A percentile compares a stretch with the other conserved stretches of the same genome.
Conservation (phyloP, 2,888 invertebrate species). For the Tineola bisselliella region DNA sequence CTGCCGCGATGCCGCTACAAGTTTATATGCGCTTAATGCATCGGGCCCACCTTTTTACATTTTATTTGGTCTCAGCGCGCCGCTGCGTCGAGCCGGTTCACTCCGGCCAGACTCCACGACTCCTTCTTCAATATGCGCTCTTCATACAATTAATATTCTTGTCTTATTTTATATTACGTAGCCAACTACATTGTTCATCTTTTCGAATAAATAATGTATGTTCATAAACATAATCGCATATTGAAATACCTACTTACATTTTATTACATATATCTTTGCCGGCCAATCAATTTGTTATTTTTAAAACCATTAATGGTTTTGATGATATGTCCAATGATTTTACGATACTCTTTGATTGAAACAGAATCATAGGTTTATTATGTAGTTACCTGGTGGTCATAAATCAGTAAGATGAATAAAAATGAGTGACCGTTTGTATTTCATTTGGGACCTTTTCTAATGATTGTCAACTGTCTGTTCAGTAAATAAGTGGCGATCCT, state of each 20-base stretch:
- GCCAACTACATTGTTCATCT: neutral
- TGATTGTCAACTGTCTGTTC: neutral
- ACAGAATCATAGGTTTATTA: too few species aligned
- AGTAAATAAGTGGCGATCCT: neutral
- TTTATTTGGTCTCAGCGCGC: slow-evolving; percentile 58
- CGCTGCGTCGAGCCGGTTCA: slow-evolving; percentile 18
- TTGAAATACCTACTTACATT: neutral
- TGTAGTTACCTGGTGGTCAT: too few species aligned
- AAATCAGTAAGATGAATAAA: too few species aligned
- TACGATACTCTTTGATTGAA: too few species aligned
- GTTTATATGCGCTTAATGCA: slow-evolving; percentile 68
- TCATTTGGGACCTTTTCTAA: neutral
- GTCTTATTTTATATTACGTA: slow-evolving; percentile 3
- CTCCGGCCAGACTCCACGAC: slow-evolving; percentile 14
- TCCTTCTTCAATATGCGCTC: slow-evolving; percentile 1
- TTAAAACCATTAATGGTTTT: too few species aligned
- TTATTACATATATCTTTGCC: neutral
- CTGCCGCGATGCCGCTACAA: slow-evolving; percentile 51
- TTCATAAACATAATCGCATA: neutral
- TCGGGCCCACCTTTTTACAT: slow-evolving; percentile 60
- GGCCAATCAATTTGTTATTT: too few species aligned
- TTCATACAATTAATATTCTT: slow-evolving; percentile 4
- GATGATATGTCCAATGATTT: too few species aligned
- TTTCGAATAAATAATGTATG: neutral
- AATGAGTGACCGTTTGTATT: too few species aligned